Base-by-base conservation (phyloP, 2,113 vertebrate species). In the Poeciliopsis prolifica region DNA sequence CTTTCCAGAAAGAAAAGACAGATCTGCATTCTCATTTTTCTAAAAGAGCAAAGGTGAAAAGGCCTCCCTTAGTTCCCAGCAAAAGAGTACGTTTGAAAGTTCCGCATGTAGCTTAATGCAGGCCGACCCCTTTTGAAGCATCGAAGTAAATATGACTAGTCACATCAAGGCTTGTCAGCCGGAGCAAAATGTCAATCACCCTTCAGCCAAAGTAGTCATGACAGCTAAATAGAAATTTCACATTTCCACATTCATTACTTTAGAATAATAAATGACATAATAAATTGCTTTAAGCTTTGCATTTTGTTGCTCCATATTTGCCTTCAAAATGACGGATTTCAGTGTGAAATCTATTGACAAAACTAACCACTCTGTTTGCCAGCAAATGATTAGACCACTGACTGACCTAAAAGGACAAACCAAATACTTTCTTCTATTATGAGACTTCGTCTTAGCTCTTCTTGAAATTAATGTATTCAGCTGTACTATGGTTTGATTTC, bases 161-260 rank as follows among this genome's bases (percentile, higher is more conserved):
- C 90, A 92, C 86, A 91, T 90, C 78, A 81, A 62, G 62, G 77
- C 81, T 84, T 81, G 83, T 93, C 88, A 86, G 70, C 73, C 61
- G 35, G 77, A 78, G 83, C 89, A 78, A 92, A 94, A 93, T 93
- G 93, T 94, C 94, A 94, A 81, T 94, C 94, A 94, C 89, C 82
- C 82, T 82, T 91, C 84, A 88, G 68, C 79, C 85, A 92, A 94
- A 95, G 87, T 91, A 89, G 84, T 90, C 84, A 87, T 94, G 94
- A 94, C 94, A 94, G 92, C 84, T 92, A 94, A 94, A 93, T 89
- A 90, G 79, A 92, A 83, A 92, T 84, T 85, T 92, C 88, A 79
- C 74, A 91, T 92, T 88, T 90, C 86, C 85, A 83, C 90, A 92
- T 89, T 88, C 87, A 93, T 94, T 92, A 91, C 88, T 88, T 88